These are phyloP conservation scores for Ephestia elutella DNA, from an alignment of 1,140 invertebrate genomes.

Conservation along the genomic window DNA sequence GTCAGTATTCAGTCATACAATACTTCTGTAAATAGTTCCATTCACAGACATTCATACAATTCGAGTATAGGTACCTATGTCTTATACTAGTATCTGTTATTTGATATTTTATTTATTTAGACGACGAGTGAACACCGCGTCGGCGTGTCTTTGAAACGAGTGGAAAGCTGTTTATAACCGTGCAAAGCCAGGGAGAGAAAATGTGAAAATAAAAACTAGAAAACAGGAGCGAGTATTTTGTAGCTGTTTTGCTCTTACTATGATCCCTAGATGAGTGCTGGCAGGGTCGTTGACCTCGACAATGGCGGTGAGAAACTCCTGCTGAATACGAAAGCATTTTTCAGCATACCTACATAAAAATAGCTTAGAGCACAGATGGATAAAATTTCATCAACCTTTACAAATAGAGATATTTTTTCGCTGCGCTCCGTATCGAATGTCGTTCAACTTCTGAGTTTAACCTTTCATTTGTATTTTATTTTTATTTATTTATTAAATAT, in stretches of 20 bases:
- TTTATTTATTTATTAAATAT: too few species aligned
- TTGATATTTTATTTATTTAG: background rate
- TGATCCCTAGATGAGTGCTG: background rate
- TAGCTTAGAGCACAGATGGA: background rate
- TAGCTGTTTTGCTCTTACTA: constrained; percentile 7
- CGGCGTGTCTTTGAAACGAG: constrained; percentile 1
- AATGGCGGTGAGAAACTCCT: constrained; percentile 24
- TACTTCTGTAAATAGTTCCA: too few species aligned
- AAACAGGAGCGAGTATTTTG: constrained; percentile 3
- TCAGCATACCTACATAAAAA: constrained; percentile 25
- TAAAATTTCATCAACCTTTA: background rate
- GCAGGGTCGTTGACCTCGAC: constrained; percentile 34
- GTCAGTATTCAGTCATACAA: too few species aligned
- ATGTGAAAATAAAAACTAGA: constrained; percentile 4
- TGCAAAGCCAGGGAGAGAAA: background rate
- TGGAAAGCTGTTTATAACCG: constrained; percentile 7
- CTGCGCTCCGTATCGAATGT: background rate
- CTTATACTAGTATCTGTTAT: too few species aligned
- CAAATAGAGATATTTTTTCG: background rate
- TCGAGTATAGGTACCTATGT: too few species aligned
- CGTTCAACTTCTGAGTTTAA: background rate
- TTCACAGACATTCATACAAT: too few species aligned
- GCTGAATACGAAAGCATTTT: constrained; percentile 45
- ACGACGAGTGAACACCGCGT: background rate
- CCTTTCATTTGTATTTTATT: too few species aligned